A percentile compares a stretch with the other conserved stretches of the same genome.
Conservation (phyloP, 1,140 invertebrate species). For the Globodera rostochiensis region DNA sequence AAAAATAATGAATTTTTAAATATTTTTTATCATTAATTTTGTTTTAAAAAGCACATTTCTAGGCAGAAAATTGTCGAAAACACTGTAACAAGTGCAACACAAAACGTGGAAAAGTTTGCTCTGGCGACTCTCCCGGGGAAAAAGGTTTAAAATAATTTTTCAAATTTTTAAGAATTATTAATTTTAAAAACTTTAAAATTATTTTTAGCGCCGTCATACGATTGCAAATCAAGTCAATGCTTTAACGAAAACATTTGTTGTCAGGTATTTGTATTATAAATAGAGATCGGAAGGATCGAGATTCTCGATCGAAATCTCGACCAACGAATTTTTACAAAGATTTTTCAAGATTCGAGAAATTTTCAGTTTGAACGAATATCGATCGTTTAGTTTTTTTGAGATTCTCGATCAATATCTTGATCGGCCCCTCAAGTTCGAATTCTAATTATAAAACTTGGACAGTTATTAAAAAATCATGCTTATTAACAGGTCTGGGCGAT, state of each 20-base stretch:
- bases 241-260: slow-evolving; percentile 57
- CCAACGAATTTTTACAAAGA: no score
- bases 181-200: not conserved
- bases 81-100: slow-evolving; percentile 34
- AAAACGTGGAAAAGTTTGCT: slow-evolving; percentile 31
- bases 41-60: not conserved
- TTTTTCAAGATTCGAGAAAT: not conserved
- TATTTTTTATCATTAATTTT: not conserved
- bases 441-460: slow-evolving; percentile 8
- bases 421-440: no score
- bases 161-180: not conserved
- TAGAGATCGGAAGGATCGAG: not conserved
- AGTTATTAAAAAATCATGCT: not conserved
- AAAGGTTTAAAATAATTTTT: not conserved
- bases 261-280: slow-evolving; percentile 26
- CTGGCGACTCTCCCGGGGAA: slow-evolving; percentile 17
- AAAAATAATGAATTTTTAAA: not conserved
- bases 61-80: slow-evolving; percentile 48
- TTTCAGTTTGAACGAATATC: not conserved
- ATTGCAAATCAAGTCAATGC: slow-evolving; percentile 35
- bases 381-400: no score
- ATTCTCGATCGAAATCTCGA: not conserved
- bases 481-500: slow-evolving; percentile 44
- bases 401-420: no score
- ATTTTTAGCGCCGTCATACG: not conserved